Conservation (phyloP, 1,140 invertebrate genomes). For the Drosophila kepulauana region DNA sequence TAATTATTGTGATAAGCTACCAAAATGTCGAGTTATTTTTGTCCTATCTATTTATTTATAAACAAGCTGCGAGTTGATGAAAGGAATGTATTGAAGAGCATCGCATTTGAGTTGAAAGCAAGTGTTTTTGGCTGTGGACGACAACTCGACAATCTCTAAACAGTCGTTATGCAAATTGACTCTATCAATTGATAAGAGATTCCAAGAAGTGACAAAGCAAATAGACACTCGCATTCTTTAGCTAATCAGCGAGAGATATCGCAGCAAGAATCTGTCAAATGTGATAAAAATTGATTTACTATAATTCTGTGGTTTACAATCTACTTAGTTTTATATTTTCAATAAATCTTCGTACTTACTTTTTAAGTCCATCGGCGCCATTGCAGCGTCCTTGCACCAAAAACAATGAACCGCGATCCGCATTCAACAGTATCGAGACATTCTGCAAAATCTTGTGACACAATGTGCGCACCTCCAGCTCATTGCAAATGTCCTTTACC, state of each 20-base stretch:
- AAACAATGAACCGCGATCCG: slow-evolving; percentile 96
- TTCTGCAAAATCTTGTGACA: slow-evolving; percentile 99
- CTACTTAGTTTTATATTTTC: too few relatives aligned
- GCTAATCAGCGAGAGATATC: background rate
- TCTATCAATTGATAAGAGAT: background rate
- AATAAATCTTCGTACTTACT: slow-evolving; percentile 62
- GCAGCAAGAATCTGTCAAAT: background rate
- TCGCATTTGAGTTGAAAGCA: background rate
- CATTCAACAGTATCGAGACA: slow-evolving; percentile 95
- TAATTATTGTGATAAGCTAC: too few relatives aligned
- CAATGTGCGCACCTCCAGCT: slow-evolving; percentile 95
- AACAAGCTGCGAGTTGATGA: background rate
- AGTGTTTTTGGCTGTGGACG: background rate
- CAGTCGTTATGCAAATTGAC: background rate
- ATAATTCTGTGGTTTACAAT: too few relatives aligned
- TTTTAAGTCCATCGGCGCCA: slow-evolving; percentile 80
- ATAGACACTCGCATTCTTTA: background rate
- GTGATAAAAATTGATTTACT: background rate
- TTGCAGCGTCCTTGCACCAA: slow-evolving; percentile 93
- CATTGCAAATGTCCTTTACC: slow-evolving; percentile 98
- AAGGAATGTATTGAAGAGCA: background rate
- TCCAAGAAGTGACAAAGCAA: background rate
- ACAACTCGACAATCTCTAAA: background rate
- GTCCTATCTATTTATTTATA: too few relatives aligned
- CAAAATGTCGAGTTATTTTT: too few relatives aligned